Evolutionary conservation across 2,113 vertebrate genomes (phyloP).

Genomic region (Eulacestoma nigropectus): DNA sequence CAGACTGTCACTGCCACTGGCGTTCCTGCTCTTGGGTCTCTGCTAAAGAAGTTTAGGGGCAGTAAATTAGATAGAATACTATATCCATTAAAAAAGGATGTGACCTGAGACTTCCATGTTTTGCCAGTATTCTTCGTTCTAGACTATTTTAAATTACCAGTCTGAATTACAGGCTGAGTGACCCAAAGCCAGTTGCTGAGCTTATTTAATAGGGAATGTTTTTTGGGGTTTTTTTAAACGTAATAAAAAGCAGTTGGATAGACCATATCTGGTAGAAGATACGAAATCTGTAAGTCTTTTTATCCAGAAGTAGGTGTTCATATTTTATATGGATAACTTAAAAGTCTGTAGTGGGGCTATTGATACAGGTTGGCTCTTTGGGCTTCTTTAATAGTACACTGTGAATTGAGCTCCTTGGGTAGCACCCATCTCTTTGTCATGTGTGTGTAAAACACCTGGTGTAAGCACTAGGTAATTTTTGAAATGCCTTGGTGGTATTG

Average conservation of each 20-base stretch:
- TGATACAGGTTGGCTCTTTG: neutral
- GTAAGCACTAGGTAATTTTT: neutral
- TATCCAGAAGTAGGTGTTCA: neutral
- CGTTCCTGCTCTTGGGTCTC: neutral
- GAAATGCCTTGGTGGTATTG: neutral
- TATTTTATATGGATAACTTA: neutral
- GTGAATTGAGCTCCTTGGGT: neutral
- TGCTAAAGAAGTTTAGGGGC: neutral
- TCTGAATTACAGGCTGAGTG: neutral
- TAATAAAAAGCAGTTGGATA: neutral
- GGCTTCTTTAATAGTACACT: neutral
- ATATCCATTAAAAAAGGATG: neutral
- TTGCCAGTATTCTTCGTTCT: neutral
- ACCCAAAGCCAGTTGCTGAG: neutral
- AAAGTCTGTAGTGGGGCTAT: neutral
- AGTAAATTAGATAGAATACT: neutral
- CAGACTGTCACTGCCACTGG: neutral
- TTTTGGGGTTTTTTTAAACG: no score
- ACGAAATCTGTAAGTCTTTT: neutral
- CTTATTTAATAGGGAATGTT: neutral
- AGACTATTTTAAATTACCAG: neutral
- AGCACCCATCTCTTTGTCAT: neutral
- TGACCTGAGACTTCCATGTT: neutral
- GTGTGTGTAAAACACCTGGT: neutral
- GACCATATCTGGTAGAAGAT: neutral